phyloP scores from a whole-genome alignment of 2,888 invertebrate species.

The Aelia acuminata region DNA sequence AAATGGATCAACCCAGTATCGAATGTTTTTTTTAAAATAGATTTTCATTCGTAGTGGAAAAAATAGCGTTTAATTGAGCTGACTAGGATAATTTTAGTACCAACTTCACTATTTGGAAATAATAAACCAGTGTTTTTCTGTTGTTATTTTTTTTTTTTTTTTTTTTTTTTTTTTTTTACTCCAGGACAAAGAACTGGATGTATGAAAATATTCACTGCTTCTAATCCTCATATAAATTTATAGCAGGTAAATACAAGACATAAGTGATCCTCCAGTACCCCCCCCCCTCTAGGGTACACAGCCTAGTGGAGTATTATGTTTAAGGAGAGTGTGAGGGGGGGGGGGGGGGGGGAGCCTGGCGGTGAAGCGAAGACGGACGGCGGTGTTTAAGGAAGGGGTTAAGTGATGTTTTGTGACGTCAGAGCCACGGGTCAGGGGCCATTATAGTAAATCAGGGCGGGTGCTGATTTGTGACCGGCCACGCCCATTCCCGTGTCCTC shows the following conservation, averaged over 20 bases:
- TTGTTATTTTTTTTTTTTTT: too few species aligned
- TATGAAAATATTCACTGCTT: not conserved
- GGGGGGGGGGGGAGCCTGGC: not conserved
- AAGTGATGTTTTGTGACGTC: constrained; percentile 53
- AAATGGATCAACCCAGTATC: too few species aligned
- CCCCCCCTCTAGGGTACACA: not conserved
- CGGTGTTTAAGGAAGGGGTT: constrained; percentile 47
- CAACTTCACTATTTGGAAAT: too few species aligned
- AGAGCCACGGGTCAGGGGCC: constrained; percentile 36
- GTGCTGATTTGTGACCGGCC: constrained; percentile 53
- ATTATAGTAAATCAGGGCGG: constrained; percentile 56
- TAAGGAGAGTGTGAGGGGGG: not conserved
- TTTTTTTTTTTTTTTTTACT: too few species aligned
- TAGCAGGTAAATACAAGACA: not conserved
- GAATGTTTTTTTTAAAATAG: too few species aligned
- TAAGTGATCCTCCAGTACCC: too few species aligned
- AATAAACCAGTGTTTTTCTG: too few species aligned
- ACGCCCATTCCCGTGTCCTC: constrained; percentile 50
- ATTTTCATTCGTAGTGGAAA: too few species aligned
- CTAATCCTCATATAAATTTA: not conserved
- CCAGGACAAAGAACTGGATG: too few species aligned
- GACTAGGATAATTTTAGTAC: too few species aligned
- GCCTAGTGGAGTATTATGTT: not conserved
- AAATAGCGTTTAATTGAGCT: too few species aligned
- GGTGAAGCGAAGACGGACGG: constrained; percentile 47